Evolutionary conservation across 2,888 invertebrate species (phyloP), one percentile per base, ranked within the genome.

Genomic region (Nowickia ferox): DNA sequence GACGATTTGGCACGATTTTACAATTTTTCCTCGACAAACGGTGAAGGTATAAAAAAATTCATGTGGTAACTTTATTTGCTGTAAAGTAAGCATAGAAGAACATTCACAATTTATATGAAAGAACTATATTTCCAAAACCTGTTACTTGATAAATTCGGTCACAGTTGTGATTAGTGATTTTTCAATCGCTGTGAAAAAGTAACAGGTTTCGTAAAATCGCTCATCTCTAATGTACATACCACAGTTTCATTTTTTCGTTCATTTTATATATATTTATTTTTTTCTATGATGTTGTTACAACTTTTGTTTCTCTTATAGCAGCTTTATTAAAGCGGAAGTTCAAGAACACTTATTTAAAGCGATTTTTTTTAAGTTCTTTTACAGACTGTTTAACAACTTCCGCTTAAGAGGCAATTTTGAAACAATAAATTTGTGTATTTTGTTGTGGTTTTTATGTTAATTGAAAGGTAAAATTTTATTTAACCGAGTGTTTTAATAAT

Each of bases 331-430:
- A 79, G 71, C 79, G 86, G 86, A 86, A 83, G 83, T 76, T 83
- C 48, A 48, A 65, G 59, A 86, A 74, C 82, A 86, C 75, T 75
- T 79, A 11, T 51, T 53, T 65, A 19, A 51, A 19, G 15, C 42
- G 11, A 13, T 61, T 51, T 71, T 68, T 57, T 69, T 30, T 15
- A 8, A 30, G 6, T 74, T 72, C 59, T 71, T 65, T 42, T 30
- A 53, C 75, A 79, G 71, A 76, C 82, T 83, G 55, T 86, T 86
- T 83, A 86, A 79, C 69, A 85, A 85, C 85, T 85, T 85, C 86
- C 86, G 78, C 40, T 79, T 55, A 53, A 66, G 66, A 72, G 48
- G 71, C 69, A 76, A 76, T 83, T 83, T 78, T 71, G 44, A 75
- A 75, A 65, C 65, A 79, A 82, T 82, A 86, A 86, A 86, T 86